Conservation (phyloP, 2,797 vertebrate genomes). For the Pseudochirops corinnae region DNA sequence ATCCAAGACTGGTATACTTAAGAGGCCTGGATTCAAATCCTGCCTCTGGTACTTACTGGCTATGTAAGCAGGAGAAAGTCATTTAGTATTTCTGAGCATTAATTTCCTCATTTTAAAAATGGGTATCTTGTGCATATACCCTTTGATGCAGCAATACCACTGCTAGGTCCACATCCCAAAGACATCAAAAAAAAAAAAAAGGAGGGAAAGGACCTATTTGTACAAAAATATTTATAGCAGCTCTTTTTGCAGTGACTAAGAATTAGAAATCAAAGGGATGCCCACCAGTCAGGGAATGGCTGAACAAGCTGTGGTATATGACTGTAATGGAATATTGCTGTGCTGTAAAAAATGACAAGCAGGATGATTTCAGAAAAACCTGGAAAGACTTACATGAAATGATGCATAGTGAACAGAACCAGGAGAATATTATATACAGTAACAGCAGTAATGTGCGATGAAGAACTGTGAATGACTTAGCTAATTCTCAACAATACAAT, state of each 20-base stretch:
- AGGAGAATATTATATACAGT: neutral
- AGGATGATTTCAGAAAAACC: neutral
- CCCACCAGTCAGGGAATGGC: neutral
- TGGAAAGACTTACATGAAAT: neutral
- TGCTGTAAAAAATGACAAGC: neutral
- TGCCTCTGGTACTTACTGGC: neutral
- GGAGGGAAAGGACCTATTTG: neutral
- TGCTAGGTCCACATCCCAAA: neutral
- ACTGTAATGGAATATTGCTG: neutral
- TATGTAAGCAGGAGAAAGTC: neutral
- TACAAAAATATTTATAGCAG: neutral
- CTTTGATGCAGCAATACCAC: neutral
- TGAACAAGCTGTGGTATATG: neutral
- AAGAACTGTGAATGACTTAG: neutral
- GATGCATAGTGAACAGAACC: neutral
- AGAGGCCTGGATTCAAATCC: neutral
- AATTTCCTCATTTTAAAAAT: neutral
- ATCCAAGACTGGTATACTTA: neutral
- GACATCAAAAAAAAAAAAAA: no score
- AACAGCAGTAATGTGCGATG: neutral
- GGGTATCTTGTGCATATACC: neutral
- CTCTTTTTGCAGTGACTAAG: neutral
- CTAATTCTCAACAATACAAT: neutral
- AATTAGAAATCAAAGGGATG: no score
- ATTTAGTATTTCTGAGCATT: neutral